Percentiles rank a stretch among this genome's conserved stretches.
Conservation (phyloP, 2,797 vertebrate genomes). For the Delichon dasypus region DNA sequence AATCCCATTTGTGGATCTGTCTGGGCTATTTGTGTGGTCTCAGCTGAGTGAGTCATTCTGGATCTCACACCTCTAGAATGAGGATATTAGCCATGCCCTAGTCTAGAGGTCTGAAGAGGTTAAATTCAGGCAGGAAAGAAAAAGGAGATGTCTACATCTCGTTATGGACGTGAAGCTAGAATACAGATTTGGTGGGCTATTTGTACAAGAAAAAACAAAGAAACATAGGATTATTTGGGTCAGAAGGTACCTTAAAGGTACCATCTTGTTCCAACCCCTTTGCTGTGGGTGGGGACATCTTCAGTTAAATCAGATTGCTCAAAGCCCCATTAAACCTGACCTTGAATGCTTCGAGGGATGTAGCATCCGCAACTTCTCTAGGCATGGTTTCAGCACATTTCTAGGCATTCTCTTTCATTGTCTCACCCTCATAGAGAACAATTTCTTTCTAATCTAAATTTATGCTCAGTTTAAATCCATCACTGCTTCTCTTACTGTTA, state of each 20-base stretch:
- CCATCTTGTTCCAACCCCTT: background rate
- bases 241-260: background rate
- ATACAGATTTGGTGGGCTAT: background rate
- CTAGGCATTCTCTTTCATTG: background rate
- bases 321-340: background rate
- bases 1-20: background rate
- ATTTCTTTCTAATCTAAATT: background rate
- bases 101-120: background rate
- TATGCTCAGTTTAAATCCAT: background rate
- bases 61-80: background rate
- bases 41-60: background rate
- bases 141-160: background rate
- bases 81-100: background rate
- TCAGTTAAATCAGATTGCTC: background rate
- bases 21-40: background rate
- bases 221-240: background rate
- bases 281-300: background rate
- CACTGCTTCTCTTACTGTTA: fast-evolving
- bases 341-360: background rate
- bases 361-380: background rate
- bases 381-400: background rate
- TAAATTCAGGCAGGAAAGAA: background rate
- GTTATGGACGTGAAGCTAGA: background rate
- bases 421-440: background rate
- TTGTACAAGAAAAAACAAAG: background rate